Conservation (phyloP, 2,888 invertebrate species). For the Gibbula magus region DNA sequence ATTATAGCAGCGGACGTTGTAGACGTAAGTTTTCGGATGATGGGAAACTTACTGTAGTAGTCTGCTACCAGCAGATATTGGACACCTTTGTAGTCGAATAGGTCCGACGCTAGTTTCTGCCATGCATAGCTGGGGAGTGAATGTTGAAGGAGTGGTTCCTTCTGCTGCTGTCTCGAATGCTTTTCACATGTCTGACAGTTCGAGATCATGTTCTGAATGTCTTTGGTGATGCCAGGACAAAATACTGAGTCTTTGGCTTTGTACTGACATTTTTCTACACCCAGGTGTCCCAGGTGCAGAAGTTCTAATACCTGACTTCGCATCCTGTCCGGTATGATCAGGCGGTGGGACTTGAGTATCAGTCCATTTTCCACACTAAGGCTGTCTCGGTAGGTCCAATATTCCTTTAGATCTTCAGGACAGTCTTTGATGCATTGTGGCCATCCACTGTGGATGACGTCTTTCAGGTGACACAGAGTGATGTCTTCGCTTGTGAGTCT, state of each 20-base stretch:
- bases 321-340: not conserved
- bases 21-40: not conserved
- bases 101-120: not conserved
- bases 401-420: slow-evolving; percentile 25
- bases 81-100: not conserved
- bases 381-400: slow-evolving; percentile 11
- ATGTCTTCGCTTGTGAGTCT: not conserved
- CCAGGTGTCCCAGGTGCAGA: too few relatives aligned
- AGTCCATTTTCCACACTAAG: slow-evolving; percentile 26
- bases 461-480: slow-evolving; percentile 12
- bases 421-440: slow-evolving; percentile 13
- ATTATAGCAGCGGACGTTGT: not conserved
- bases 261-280: too few relatives aligned
- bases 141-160: not conserved
- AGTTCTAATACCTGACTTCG: too few relatives aligned
- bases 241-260: too few relatives aligned
- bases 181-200: too few relatives aligned
- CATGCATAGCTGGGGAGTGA: too few relatives aligned
- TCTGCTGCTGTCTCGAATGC: too few relatives aligned
- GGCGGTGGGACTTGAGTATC: slow-evolving; percentile 10
- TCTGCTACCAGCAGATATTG: too few relatives aligned
- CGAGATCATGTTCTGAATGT: too few relatives aligned
- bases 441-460: slow-evolving; percentile 11
- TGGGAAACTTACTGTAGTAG: too few relatives aligned
- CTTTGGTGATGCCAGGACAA: too few relatives aligned